These are phyloP conservation scores for Lithosia quadra DNA, from an alignment of 2,888 invertebrate species.

Conservation along the genomic window DNA sequence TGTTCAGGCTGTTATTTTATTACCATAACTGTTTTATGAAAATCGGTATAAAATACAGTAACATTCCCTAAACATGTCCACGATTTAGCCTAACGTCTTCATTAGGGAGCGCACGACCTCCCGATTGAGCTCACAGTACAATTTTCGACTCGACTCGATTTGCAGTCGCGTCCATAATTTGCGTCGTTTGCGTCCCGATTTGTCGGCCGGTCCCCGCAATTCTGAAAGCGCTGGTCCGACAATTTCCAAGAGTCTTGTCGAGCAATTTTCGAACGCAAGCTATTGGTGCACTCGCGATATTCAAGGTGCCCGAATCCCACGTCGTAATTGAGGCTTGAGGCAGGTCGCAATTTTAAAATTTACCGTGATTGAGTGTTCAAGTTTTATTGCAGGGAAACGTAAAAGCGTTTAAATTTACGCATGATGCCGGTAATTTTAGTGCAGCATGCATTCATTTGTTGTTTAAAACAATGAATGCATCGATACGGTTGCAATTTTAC, in stretches of 20 bases:
- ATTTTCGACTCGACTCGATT: constrained; percentile 75
- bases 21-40: constrained; percentile 81
- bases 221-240: constrained; percentile 71
- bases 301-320: constrained; percentile 67
- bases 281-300: constrained; percentile 72
- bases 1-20: constrained; percentile 31
- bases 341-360: constrained; percentile 83
- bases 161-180: constrained; percentile 76
- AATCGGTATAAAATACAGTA: constrained; percentile 79
- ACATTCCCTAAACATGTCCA: constrained; percentile 73
- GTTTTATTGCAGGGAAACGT: constrained; percentile 67
- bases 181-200: constrained; percentile 75
- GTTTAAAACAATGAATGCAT: constrained; percentile 69
- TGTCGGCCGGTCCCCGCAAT: constrained; percentile 73
- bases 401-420: constrained; percentile 70
- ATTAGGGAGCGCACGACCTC: constrained; percentile 81
- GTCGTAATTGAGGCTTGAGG: constrained; percentile 78
- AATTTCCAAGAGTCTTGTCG: constrained; percentile 76
- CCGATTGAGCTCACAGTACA: constrained; percentile 73
- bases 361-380: constrained; percentile 79
- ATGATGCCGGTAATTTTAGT: constrained; percentile 64
- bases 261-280: constrained; percentile 74
- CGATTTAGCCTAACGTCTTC: constrained; percentile 83
- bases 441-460: constrained; percentile 65
- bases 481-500: constrained; percentile 31